phyloP scores from a whole-genome alignment of 2,888 invertebrate genomes.

The Drosophila nr. fundita region DNA sequence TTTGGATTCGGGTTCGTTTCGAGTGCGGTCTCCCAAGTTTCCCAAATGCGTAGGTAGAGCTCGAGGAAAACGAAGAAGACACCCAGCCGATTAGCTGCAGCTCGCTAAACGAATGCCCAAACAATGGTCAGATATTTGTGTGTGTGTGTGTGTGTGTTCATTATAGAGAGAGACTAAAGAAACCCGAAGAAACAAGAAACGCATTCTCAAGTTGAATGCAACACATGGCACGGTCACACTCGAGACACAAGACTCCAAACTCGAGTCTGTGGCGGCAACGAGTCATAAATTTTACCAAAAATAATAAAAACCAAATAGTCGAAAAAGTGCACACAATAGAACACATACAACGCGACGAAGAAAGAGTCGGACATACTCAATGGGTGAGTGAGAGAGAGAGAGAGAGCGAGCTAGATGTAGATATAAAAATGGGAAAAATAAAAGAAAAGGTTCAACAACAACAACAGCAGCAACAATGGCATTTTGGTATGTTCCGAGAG shows the following conservation, averaged over 20 bases:
- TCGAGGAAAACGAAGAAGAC: not conserved
- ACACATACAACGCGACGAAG: slow-evolving; percentile 16
- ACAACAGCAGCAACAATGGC: slow-evolving; percentile 36
- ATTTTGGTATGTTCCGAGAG: slow-evolving; percentile 53
- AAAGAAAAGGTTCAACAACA: slow-evolving; percentile 52
- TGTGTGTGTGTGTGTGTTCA: not conserved
- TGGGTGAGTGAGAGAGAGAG: not conserved
- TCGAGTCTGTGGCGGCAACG: slow-evolving; percentile 48
- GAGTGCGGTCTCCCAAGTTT: slow-evolving; percentile 28
- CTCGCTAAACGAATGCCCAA: slow-evolving; percentile 64
- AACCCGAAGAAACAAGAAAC: slow-evolving; percentile 57
- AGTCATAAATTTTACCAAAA: slow-evolving; percentile 73
- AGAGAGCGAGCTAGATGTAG: slow-evolving; percentile 21
- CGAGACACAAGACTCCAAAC: slow-evolving; percentile 33
- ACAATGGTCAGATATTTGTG: slow-evolving; percentile 54
- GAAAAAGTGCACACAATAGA: slow-evolving; percentile 54
- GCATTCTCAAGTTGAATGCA: slow-evolving; percentile 69
- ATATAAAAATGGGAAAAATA: slow-evolving; percentile 36
- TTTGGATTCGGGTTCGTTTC: slow-evolving; percentile 27
- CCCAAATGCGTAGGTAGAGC: slow-evolving; percentile 53
- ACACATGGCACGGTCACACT: slow-evolving; percentile 69
- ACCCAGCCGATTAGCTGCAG: slow-evolving; percentile 57
- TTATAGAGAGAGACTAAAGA: not conserved
- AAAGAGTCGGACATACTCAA: not conserved
- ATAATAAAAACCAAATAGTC: slow-evolving; percentile 79